These are phyloP conservation scores for Papilio polyxenes DNA, from an alignment of 1,140 invertebrate genomes.

Conservation along the genomic window DNA sequence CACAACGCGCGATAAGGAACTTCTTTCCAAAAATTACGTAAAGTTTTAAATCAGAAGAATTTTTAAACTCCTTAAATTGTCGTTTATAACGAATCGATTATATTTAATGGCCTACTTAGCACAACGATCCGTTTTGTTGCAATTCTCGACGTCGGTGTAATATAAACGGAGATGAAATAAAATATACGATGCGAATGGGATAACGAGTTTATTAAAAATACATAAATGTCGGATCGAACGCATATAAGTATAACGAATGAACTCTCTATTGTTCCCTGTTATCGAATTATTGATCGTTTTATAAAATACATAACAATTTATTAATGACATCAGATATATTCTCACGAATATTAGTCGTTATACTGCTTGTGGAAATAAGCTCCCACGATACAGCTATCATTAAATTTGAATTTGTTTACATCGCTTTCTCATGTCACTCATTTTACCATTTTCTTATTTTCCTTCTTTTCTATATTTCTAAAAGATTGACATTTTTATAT, in stretches of 20 bases:
- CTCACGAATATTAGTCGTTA: slow-evolving; percentile 9
- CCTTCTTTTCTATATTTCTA: too few relatives aligned
- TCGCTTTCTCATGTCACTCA: too few relatives aligned
- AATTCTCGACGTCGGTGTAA: slow-evolving; percentile 45
- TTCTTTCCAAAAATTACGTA: too few relatives aligned
- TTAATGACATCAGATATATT: slow-evolving; percentile 2
- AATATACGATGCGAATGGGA: slow-evolving; percentile 45
- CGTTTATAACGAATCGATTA: slow-evolving; percentile 56
- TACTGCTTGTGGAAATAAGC: not conserved
- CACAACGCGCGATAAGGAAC: too few relatives aligned
- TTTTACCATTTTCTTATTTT: not conserved
- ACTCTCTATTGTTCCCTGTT: slow-evolving; percentile 43
- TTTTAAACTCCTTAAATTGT: slow-evolving; percentile 52
- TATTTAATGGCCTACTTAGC: slow-evolving; percentile 72
- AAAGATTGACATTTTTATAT: too few relatives aligned
- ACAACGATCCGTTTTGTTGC: slow-evolving; percentile 65
- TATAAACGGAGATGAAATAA: slow-evolving; percentile 43
- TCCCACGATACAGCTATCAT: not conserved
- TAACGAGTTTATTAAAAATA: slow-evolving; percentile 56
- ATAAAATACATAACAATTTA: slow-evolving; percentile 23
- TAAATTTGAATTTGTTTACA: not conserved
- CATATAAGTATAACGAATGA: slow-evolving; percentile 60
- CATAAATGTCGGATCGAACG: slow-evolving; percentile 59
- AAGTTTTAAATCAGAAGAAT: slow-evolving; percentile 44
- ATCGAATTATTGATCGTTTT: slow-evolving; percentile 27